Conservation (phyloP, 2,113 vertebrate genomes). For the Platysternon megacephalum region DNA sequence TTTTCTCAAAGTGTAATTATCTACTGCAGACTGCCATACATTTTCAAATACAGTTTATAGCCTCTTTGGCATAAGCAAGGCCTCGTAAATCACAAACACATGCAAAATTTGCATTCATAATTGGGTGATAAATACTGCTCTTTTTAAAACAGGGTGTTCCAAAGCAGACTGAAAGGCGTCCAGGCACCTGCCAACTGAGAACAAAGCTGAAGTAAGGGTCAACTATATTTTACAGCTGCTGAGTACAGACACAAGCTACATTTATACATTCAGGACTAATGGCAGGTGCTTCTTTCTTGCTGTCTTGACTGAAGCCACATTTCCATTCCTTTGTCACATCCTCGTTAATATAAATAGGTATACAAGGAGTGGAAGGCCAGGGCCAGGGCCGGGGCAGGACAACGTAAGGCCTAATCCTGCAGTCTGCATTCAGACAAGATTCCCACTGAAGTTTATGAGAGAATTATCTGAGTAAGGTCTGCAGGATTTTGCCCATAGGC, state of each 20-base stretch:
- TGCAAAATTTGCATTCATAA: slow-evolving; percentile 67
- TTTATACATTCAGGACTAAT: slow-evolving; percentile 2
- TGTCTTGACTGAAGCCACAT: not conserved
- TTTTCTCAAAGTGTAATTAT: slow-evolving; percentile 60
- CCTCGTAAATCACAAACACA: slow-evolving; percentile 62
- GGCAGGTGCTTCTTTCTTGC: slow-evolving; percentile 6
- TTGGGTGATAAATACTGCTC: slow-evolving; percentile 47
- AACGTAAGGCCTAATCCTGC: not conserved
- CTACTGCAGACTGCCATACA: slow-evolving; percentile 55
- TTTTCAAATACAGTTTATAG: slow-evolving; percentile 52
- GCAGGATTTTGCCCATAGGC: not conserved
- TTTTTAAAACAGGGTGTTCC: slow-evolving; percentile 40
- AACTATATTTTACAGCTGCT: slow-evolving; percentile 41
- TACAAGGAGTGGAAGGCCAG: not conserved
- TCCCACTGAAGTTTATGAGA: not conserved
- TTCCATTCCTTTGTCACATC: slow-evolving; percentile 14
- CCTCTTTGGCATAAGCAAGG: slow-evolving; percentile 42
- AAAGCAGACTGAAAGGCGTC: slow-evolving; percentile 56
- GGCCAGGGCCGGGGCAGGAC: not conserved
- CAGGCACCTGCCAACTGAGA: slow-evolving; percentile 59
- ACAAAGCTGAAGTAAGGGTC: slow-evolving; percentile 46
- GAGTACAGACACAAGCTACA: not conserved
- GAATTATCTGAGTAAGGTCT: not conserved
- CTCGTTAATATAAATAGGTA: not conserved
- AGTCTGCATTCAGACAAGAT: not conserved